A percentile compares a stretch with the other conserved stretches of the same genome.
These are phyloP conservation scores for Gadus macrocephalus DNA, from an alignment of 2,113 vertebrate genomes.

Conservation along the genomic window DNA sequence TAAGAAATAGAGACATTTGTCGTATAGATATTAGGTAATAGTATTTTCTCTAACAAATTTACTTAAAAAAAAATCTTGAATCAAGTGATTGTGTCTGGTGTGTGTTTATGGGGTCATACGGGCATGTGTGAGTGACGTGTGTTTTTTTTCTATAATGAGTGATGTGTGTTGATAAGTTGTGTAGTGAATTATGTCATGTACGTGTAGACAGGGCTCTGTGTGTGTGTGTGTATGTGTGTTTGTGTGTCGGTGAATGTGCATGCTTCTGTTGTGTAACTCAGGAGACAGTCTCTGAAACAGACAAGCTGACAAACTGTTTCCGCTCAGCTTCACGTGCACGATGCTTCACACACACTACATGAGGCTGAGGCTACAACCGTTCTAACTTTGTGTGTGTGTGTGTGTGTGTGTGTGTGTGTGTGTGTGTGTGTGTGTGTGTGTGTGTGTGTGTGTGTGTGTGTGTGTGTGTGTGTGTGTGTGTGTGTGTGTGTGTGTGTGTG, in stretches of 20 bases:
- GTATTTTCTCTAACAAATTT: too few relatives aligned
- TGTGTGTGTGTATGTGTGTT: slow-evolving; percentile 32
- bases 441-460: slow-evolving; percentile 19
- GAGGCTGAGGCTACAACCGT: background rate
- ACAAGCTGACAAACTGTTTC: background rate
- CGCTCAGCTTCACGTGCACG: background rate
- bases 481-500: too few relatives aligned
- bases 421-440: slow-evolving; percentile 19
- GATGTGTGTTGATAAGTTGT: background rate
- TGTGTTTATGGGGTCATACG: too few relatives aligned
- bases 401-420: slow-evolving; percentile 18
- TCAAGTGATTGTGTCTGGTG: too few relatives aligned
- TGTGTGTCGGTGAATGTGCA: slow-evolving; percentile 7
- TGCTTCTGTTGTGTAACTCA: too few relatives aligned
- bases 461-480: slow-evolving; percentile 26
- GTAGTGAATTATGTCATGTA: background rate
- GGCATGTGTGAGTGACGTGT: too few relatives aligned
- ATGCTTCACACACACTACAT: slow-evolving; percentile 37
- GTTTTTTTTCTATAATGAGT: too few relatives aligned
- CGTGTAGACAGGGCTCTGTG: slow-evolving; percentile 3
- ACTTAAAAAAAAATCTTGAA: too few relatives aligned
- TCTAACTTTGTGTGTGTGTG: slow-evolving; percentile 16
- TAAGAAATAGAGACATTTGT: too few relatives aligned
- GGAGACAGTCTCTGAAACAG: too few relatives aligned
- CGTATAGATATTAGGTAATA: too few relatives aligned